Base-by-base conservation (phyloP, 2,888 invertebrate species). In the Thereva nobilitata region DNA sequence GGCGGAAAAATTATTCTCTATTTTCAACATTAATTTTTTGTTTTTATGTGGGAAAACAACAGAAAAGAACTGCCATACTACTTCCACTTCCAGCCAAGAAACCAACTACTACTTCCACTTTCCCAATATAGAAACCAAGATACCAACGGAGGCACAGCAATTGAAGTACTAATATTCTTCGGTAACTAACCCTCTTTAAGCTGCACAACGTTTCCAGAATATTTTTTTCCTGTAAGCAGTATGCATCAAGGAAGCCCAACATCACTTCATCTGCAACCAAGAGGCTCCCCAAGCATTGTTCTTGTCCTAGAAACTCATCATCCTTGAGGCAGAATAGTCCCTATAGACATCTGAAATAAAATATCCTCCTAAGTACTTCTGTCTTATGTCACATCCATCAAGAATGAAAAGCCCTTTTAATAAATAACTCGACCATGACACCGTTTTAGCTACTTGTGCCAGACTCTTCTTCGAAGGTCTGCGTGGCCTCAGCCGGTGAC, bases 351-450 rank as follows among this genome's bases (percentile, higher is more conserved):
- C 61, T 61, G 50, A 61, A 61, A 61, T 61, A 42, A 61, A 61
- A 61, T 61, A 61, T 61, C 61, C 50, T 50, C 40, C 61, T 61
- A 61, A 61, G 61, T 61, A 61, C 61, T 61, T 61, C 61, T 61
- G 61, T 61, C 52, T 64, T 53, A 44, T 64, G 53, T 64, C 64
- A 53, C 44, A 64, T 44, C 64, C 64, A 54, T 64, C 64, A 55
- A 64, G 54, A 45, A 54, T 64, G 54, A 64, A 64, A 55, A 64
- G 64, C 64, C 64, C 64, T 64, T 64, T 64, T 64, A 64, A 64
- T 64, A 64, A 64, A 54, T 45, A 64, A 55, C 55, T 64, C 64
- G 64, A 55, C 64, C 64, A 42, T 64, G 64, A 64, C 64, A 64
- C 64, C 64, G 45, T 64, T 64, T 47, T 54, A 64, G 50, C 61